phyloP scores from a whole-genome alignment of 2,888 invertebrate species.

The Eurytoma adleriae region DNA sequence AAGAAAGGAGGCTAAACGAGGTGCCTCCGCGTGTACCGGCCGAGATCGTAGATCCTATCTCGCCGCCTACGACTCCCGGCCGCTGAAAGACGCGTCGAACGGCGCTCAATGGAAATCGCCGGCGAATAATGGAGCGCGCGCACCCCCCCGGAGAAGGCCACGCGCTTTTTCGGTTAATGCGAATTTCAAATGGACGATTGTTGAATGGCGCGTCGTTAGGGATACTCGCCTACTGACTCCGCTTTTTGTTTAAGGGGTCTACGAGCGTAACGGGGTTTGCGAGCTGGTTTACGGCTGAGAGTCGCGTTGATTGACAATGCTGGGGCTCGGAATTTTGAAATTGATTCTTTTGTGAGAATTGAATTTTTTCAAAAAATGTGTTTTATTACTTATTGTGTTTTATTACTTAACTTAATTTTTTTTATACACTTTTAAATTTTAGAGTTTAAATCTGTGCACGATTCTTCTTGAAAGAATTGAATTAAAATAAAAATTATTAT shows the following conservation, averaged over 20 bases:
- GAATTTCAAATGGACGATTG: constrained; percentile 45
- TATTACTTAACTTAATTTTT: too few relatives aligned
- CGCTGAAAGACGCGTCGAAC: constrained; percentile 16
- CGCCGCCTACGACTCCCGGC: constrained; percentile 46
- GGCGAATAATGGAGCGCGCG: background rate
- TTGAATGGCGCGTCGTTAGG: constrained; percentile 47
- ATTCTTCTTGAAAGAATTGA: too few relatives aligned
- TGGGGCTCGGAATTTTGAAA: background rate
- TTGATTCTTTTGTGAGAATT: too few relatives aligned
- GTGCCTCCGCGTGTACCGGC: background rate
- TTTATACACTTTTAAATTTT: too few relatives aligned
- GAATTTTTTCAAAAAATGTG: too few relatives aligned
- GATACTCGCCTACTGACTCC: background rate
- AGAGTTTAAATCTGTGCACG: too few relatives aligned
- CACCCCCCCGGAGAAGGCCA: background rate
- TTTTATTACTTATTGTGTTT: too few relatives aligned
- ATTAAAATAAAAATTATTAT: too few relatives aligned
- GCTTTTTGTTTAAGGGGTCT: background rate
- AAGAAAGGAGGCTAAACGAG: constrained; percentile 41
- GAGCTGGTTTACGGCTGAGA: background rate
- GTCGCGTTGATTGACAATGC: background rate
- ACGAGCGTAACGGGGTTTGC: background rate
- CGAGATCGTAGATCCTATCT: constrained; percentile 49
- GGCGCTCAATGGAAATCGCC: constrained; percentile 49
- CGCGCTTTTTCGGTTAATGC: constrained; percentile 33